A percentile compares a stretch with the other conserved stretches of the same genome.
Conservation (phyloP, 1,140 invertebrate genomes). For the Listronotus oregonensis region DNA sequence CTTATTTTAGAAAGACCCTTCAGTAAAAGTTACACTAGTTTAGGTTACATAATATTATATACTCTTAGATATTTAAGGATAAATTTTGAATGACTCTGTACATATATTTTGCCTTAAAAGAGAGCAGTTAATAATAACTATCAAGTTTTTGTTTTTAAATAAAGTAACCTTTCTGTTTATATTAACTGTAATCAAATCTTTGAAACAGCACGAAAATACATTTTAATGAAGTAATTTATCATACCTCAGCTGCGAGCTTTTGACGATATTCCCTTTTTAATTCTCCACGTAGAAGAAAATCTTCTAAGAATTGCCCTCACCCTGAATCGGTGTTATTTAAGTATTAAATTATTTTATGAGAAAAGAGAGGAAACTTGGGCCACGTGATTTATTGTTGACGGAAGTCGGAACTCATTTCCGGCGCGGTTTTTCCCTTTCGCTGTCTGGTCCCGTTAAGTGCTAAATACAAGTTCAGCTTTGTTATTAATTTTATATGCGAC, state of each 20-base stretch:
- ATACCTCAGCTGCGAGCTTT: conserved; percentile 21
- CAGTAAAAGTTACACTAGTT: too few species aligned
- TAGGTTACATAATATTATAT: too few species aligned
- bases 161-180: too few species aligned
- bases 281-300: conserved; percentile 24
- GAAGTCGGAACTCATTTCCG: conserved; percentile 50
- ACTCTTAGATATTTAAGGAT: too few species aligned
- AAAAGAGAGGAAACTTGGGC: conserved; percentile 43
- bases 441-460: conserved; percentile 28
- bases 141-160: too few species aligned
- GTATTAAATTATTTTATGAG: conserved; percentile 48
- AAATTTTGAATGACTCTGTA: too few species aligned
- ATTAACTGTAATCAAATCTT: too few species aligned
- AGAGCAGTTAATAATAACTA: too few species aligned
- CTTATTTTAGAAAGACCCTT: too few species aligned
- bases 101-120: too few species aligned
- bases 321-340: conserved; percentile 39
- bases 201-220: conserved; percentile 4
- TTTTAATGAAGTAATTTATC: conserved; percentile 38
- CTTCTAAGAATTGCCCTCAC: conserved; percentile 20
- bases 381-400: conserved; percentile 51
- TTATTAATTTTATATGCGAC: conserved; percentile 18
- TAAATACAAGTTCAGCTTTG: conserved; percentile 25
- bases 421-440: conserved; percentile 30
- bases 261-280: conserved; percentile 44